Percentiles rank a stretch among this genome's conserved stretches.
Evolutionary conservation across 2,888 invertebrate genomes (phyloP).

Genomic region (Pachymerium ferrugineum): DNA sequence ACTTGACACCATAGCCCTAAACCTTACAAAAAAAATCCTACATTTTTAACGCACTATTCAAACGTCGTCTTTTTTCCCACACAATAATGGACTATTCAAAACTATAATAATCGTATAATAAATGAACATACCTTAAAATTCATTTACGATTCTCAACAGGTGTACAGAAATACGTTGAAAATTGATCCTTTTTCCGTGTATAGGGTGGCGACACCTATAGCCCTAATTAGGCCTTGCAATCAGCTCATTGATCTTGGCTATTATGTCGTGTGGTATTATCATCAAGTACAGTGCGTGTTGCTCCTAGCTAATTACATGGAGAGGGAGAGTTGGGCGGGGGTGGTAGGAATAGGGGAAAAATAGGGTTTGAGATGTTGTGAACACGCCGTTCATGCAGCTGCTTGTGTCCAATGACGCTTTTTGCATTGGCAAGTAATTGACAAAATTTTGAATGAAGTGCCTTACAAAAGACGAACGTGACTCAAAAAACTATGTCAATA

Average conservation of each 20-base stretch:
- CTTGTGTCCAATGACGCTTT: conserved; percentile 7
- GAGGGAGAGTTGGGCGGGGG: conserved; percentile 6
- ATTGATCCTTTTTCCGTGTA: conserved; percentile 11
- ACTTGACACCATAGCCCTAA: no score
- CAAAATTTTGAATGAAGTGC: conserved; percentile 6
- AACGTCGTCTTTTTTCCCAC: no score
- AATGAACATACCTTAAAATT: background rate
- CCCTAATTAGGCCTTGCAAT: conserved; percentile 25
- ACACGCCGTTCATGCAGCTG: conserved; percentile 8
- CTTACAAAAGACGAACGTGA: conserved; percentile 8
- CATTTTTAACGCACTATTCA: no score
- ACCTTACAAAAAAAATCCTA: no score
- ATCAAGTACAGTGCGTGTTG: conserved; percentile 25
- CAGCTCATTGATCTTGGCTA: conserved; percentile 23
- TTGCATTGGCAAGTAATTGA: conserved; percentile 14
- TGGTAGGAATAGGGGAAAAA: background rate
- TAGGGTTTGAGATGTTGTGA: background rate
- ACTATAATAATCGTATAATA: no score
- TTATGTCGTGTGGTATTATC: conserved; percentile 27
- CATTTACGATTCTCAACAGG: background rate
- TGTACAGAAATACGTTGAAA: background rate
- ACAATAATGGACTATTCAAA: no score
- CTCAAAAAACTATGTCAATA: background rate
- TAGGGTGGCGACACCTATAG: conserved; percentile 12
- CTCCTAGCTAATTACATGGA: conserved; percentile 18